Evolutionary conservation across 2,113 vertebrate genomes (phyloP).

Genomic region (Zosterops japonicus): DNA sequence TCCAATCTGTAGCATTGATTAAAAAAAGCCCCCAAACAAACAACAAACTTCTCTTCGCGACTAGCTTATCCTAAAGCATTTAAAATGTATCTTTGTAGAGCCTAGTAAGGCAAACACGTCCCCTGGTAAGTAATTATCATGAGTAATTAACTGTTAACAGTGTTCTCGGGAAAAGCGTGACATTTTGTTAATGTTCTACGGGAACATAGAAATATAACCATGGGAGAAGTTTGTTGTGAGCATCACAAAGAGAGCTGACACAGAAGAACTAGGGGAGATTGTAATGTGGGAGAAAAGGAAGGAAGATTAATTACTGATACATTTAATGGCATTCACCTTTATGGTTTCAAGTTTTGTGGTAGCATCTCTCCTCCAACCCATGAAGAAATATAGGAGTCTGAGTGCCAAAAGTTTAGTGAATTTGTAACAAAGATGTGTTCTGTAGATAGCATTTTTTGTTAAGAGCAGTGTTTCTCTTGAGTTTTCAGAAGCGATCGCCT

Average conservation of each 20-base stretch:
- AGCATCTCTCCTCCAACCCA: background rate
- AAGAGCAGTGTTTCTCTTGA: background rate
- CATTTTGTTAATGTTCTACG: constrained; percentile 30
- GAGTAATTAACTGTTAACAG: constrained; percentile 29
- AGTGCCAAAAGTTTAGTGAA: background rate
- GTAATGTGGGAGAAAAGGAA: background rate
- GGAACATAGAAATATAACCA: background rate
- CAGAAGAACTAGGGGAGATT: background rate
- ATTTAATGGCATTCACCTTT: background rate
- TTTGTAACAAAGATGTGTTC: background rate
- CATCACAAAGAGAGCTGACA: background rate
- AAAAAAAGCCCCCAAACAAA: background rate
- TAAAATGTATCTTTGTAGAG: constrained; percentile 6
- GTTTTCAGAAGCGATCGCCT: background rate
- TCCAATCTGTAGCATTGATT: background rate
- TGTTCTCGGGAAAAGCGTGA: background rate
- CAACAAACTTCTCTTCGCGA: background rate
- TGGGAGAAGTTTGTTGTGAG: constrained; percentile 19
- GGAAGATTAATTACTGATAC: background rate
- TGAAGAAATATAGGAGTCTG: background rate
- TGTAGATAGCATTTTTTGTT: background rate
- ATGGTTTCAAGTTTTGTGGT: background rate
- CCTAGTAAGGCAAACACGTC: constrained; percentile 35
- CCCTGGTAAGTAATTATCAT: background rate
- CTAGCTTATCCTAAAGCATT: background rate